Conservation (phyloP, 2,113 vertebrate species). For the Illadopsis cleaveri region DNA sequence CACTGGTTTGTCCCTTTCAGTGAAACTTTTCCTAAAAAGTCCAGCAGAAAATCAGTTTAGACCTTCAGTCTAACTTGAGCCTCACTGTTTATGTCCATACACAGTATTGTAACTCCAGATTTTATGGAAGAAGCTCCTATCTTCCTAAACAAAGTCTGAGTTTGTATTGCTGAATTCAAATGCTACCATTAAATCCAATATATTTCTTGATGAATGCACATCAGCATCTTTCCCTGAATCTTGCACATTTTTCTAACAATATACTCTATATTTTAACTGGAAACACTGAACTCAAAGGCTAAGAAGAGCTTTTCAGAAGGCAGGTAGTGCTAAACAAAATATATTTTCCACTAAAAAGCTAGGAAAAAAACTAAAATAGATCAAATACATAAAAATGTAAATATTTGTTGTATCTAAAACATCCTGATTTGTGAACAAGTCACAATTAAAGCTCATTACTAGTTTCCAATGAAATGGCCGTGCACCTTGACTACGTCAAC, state of each 20-base stretch:
- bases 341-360: conserved; percentile 63
- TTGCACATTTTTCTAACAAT: conserved; percentile 44
- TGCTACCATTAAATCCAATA: conserved; percentile 62
- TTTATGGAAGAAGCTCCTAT: not conserved
- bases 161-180: conserved; percentile 62
- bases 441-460: conserved; percentile 73
- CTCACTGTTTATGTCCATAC: not conserved
- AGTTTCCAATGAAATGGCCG: conserved; percentile 42
- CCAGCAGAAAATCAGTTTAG: not conserved
- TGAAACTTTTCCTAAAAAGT: not conserved
- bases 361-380: conserved; percentile 60
- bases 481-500: conserved; percentile 12
- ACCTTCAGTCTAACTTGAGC: not conserved
- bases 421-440: conserved; percentile 63
- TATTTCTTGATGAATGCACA: conserved; percentile 18
- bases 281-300: conserved; percentile 56
- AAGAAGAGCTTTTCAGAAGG: conserved; percentile 59
- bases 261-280: conserved; percentile 33
- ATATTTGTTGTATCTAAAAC: conserved; percentile 58
- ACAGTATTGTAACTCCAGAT: not conserved
- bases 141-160: conserved; percentile 6
- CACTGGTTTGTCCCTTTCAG: not conserved
- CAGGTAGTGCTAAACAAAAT: conserved; percentile 63
- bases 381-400: conserved; percentile 62
- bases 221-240: conserved; percentile 68